Conservation (phyloP, 1,140 invertebrate species). For the Argopecten irradians region DNA sequence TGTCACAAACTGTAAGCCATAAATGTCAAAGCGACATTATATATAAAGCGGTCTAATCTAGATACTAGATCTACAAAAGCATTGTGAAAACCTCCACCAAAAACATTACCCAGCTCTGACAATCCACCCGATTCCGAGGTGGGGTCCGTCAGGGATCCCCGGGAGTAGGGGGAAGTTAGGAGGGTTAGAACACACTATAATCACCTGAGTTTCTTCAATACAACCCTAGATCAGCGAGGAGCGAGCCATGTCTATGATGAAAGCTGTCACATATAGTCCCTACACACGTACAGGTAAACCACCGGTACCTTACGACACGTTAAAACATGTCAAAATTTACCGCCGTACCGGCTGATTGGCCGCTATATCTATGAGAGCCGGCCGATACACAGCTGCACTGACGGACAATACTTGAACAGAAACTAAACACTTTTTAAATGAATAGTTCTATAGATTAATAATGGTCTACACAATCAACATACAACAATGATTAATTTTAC, state of each 20-base stretch:
- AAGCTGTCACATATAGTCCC: not conserved
- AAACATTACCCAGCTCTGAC: not conserved
- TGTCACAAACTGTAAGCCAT: not conserved
- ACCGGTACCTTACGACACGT: not conserved
- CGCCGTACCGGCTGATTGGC: constrained; percentile 28
- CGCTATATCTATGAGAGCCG: not conserved
- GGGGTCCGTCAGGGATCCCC: not conserved
- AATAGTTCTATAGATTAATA: constrained; percentile 12
- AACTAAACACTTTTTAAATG: constrained; percentile 17
- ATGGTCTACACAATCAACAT: constrained; percentile 5
- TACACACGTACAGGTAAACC: not conserved
- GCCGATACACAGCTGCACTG: not conserved
- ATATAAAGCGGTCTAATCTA: not conserved
- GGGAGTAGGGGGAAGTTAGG: not conserved
- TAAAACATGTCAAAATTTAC: constrained; percentile 35
- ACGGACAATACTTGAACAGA: not conserved
- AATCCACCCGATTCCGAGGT: not conserved
- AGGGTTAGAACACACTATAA: constrained; percentile 4
- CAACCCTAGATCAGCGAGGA: not conserved
- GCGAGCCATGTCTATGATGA: not conserved
- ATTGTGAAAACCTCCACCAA: constrained; percentile 3
- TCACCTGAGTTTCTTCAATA: not conserved
- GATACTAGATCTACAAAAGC: not conserved
- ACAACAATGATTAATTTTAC: constrained; percentile 23
- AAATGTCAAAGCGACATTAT: not conserved